These are phyloP conservation scores for Atherinomorus stipes DNA, from an alignment of 2,113 vertebrate genomes.

Conservation along the genomic window DNA sequence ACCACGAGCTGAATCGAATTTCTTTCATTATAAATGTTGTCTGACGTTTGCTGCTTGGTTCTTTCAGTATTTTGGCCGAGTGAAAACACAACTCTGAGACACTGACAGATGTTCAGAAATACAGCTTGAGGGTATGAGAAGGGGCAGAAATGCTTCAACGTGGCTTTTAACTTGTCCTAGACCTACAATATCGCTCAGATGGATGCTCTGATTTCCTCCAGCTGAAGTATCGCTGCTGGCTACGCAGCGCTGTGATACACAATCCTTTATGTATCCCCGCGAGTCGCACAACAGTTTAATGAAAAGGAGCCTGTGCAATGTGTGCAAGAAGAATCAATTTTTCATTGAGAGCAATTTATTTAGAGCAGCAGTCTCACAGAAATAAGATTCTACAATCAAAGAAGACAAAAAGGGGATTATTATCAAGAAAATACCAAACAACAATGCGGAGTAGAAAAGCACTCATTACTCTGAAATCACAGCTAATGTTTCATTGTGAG, in stretches of 20 bases:
- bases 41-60: neutral
- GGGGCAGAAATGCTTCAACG: conserved; percentile 21
- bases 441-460: neutral
- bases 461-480: neutral
- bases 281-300: conserved; percentile 13
- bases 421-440: neutral
- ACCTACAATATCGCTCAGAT: conserved; percentile 6
- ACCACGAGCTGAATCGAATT: neutral
- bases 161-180: conserved; percentile 48
- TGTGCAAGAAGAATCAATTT: conserved; percentile 27
- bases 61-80: neutral
- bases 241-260: neutral
- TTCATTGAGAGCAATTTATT: conserved; percentile 30
- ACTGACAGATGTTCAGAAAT: conserved; percentile 35
- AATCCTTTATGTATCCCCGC: conserved; percentile 29
- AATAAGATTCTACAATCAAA: conserved; percentile 21
- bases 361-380: conserved; percentile 8
- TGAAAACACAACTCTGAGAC: neutral
- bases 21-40: neutral
- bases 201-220: conserved; percentile 30
- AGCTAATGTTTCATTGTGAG: neutral
- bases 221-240: conserved; percentile 9
- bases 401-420: conserved; percentile 14
- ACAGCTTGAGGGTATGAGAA: conserved; percentile 1
- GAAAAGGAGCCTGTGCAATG: conserved; percentile 36